Conservation (phyloP, 2,888 invertebrate genomes). For the Drosophila imparisetae region DNA sequence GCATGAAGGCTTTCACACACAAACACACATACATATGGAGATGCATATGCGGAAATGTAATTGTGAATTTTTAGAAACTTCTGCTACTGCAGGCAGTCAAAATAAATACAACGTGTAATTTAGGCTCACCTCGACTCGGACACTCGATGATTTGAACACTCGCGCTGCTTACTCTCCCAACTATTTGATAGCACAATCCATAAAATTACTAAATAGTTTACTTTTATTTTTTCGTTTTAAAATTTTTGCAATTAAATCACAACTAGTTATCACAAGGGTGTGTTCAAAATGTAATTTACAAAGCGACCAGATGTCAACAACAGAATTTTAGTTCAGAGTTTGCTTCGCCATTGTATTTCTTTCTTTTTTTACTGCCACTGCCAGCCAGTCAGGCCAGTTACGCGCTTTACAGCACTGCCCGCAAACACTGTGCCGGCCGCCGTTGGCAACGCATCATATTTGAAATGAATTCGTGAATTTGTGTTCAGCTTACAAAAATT, state of each 20-base stretch:
- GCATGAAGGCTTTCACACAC: constrained; percentile 35
- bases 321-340: constrained; percentile 66
- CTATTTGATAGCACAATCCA: constrained; percentile 67
- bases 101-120: constrained; percentile 44
- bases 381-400: constrained; percentile 46
- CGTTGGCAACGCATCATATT: constrained; percentile 48
- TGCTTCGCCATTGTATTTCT: constrained; percentile 75
- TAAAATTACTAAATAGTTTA: constrained; percentile 54
- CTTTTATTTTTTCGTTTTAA: constrained; percentile 7
- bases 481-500: neutral
- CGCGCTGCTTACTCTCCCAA: constrained; percentile 39
- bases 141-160: constrained; percentile 45
- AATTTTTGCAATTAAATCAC: constrained; percentile 67
- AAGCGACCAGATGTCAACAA: constrained; percentile 80
- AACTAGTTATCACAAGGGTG: constrained; percentile 74
- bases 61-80: constrained; percentile 52
- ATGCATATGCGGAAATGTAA: constrained; percentile 68
- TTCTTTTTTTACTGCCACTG: constrained; percentile 33
- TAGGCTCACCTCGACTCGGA: constrained; percentile 64
- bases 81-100: constrained; percentile 6
- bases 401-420: constrained; percentile 55
- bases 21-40: constrained; percentile 33
- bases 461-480: constrained; percentile 11
- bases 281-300: constrained; percentile 61
- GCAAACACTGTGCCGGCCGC: constrained; percentile 34